Base-by-base conservation (phyloP, 1,140 invertebrate species). In the Schlechtendalia chinensis region DNA sequence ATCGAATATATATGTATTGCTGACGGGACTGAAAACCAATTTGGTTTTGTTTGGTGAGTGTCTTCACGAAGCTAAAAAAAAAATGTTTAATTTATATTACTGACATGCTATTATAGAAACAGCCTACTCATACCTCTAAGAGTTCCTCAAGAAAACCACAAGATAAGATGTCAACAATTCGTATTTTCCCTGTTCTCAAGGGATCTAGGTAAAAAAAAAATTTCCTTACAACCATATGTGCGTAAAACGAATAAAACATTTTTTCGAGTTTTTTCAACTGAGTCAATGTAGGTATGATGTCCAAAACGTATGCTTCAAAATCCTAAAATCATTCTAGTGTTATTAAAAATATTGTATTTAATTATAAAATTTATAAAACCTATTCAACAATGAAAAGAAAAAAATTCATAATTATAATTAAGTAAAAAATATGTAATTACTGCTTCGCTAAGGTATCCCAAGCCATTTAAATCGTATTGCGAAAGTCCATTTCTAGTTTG, bases 151-250 rank as follows among this genome's bases (percentile, higher is more conserved):
- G 86, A 86, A 98, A 95, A 71, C 94, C 94, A 82, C 94, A 96
- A 2, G 93, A 92, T 22, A 98, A 86, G 82, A 98, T 94, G 85
- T 98, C 96, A 81, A 93, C 89, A 83, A 99, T 98, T 83, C 93
- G 90, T 61, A 99, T 93, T 84, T 92, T 89, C 3, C 95, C 94
- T 0, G 94, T 95, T 83, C 93, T 88, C 65, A 96, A 85, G 0
- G 94, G 94, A 87, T 98, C 96, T 2, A 98, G 86, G 84, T 98
- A 98, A 86, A 98, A 98, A 82, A 98, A 91, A 85, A 98, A 98
- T 84, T 97, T 98, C 82, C 96, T 89, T 0, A 96, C 95, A 24
- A 95, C 96, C 14, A 96, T 97, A 85, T 96, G 98, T 1, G 97
- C 92, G 85, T 98, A 99, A 88, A 99, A 98, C 16, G 92, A 95